phyloP scores from a whole-genome alignment of 2,113 vertebrate species.

The Turdus rufiventris region DNA sequence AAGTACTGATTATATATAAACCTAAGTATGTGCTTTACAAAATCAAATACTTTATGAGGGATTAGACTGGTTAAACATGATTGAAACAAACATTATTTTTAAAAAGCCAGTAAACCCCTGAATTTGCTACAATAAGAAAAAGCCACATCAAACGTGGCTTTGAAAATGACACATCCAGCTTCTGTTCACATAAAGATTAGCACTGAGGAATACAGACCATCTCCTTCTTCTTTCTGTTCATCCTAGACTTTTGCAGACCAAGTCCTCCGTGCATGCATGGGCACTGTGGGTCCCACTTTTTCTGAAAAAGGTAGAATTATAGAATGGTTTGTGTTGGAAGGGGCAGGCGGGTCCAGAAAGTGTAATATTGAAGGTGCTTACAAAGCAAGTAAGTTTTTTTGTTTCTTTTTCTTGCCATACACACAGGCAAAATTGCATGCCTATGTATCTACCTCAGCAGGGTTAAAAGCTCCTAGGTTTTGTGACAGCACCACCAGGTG shows the following conservation, averaged over 20 bases:
- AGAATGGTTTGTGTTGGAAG: not conserved
- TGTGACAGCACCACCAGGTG: constrained; percentile 15
- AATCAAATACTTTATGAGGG: not conserved
- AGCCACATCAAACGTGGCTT: not conserved
- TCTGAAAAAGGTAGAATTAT: not conserved
- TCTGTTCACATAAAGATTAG: not conserved
- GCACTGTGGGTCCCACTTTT: not conserved
- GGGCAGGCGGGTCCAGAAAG: not conserved
- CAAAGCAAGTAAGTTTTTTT: not conserved
- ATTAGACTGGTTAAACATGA: not conserved
- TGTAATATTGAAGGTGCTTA: not conserved
- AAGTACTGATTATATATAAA: not conserved
- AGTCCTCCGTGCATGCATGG: not conserved
- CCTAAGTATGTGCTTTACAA: not conserved
- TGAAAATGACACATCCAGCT: not conserved
- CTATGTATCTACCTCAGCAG: not conserved
- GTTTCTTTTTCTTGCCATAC: not conserved
- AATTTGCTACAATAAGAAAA: not conserved
- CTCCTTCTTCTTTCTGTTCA: not conserved
- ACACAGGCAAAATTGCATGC: not conserved
- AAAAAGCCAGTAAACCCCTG: not conserved
- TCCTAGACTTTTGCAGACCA: not conserved
- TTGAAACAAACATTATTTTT: not conserved
- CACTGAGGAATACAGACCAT: not conserved
- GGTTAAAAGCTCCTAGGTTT: not conserved